A percentile compares a stretch with the other conserved stretches of the same genome.
Conservation (phyloP, 1,140 invertebrate genomes). For the Drosophila kurseongensis region DNA sequence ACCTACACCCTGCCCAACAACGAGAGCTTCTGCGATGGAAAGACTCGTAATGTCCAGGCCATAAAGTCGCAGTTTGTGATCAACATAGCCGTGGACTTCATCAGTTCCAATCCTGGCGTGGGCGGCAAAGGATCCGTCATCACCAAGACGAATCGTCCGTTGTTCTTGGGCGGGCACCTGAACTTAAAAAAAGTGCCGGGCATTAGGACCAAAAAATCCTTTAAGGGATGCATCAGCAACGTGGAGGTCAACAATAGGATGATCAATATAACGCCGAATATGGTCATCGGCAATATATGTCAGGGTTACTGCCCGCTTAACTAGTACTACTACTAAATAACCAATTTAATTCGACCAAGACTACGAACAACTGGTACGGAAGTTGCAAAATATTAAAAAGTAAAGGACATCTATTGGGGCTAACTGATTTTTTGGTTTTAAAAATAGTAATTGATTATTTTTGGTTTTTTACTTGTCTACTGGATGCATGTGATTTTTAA, state of each 20-base stretch:
- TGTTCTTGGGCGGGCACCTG: constrained; percentile 96
- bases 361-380: too few species aligned
- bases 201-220: constrained; percentile 88
- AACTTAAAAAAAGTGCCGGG: constrained; percentile 86
- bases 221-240: constrained; percentile 93
- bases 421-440: too few species aligned
- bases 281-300: constrained; percentile 88
- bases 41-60: constrained; percentile 91
- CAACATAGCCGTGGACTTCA: constrained; percentile 69
- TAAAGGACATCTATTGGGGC: constrained; percentile 39
- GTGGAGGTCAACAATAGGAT: constrained; percentile 88
- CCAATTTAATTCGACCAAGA: constrained; percentile 6
- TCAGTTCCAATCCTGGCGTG: constrained; percentile 84
- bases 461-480: too few species aligned
- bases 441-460: too few species aligned
- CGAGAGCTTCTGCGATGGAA: constrained; percentile 94
- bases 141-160: constrained; percentile 92
- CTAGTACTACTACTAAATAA: constrained; percentile 76
- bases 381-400: neutral
- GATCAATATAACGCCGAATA: constrained; percentile 87
- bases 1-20: constrained; percentile 90
- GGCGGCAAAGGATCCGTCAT: constrained; percentile 88
- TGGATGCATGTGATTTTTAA: constrained; percentile 61
- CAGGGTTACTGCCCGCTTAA: constrained; percentile 90
- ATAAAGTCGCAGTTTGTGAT: constrained; percentile 81